These are phyloP conservation scores for Drosophila ananassae DNA, from an alignment of 1,140 invertebrate genomes.

Conservation along the genomic window DNA sequence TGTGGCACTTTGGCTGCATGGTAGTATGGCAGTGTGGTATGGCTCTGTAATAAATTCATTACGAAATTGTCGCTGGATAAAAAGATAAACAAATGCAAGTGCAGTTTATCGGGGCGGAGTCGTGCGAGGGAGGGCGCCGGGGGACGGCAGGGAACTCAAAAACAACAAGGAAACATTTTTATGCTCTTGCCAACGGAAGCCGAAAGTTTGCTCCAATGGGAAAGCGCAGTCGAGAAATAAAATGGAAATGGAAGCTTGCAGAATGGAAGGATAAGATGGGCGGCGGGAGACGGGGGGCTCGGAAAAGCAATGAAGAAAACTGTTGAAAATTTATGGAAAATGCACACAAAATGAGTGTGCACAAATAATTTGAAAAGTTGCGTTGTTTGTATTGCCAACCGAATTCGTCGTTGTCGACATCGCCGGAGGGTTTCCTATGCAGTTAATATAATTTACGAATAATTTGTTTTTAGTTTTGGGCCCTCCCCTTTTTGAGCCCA, in stretches of 20 bases:
- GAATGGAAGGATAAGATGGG: conserved; percentile 4
- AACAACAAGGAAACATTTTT: conserved; percentile 65
- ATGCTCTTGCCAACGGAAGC: conserved; percentile 74
- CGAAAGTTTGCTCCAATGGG: conserved; percentile 71
- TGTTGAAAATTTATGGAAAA: conserved; percentile 59
- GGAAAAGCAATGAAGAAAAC: conserved; percentile 46
- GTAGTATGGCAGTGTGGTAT: conserved; percentile 4
- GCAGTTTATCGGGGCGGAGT: conserved; percentile 3
- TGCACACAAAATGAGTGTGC: conserved; percentile 71
- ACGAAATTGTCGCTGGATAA: conserved; percentile 78
- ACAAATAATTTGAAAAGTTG: conserved; percentile 77
- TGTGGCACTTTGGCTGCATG: conserved; percentile 18
- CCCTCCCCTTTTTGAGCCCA: neutral
- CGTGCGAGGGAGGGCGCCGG: neutral
- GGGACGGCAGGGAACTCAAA: conserved; percentile 32
- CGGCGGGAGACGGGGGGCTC: conserved; percentile 10
- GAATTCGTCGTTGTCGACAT: conserved; percentile 39
- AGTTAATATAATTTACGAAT: conserved; percentile 74
- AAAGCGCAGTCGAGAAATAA: conserved; percentile 68
- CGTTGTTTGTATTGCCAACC: conserved; percentile 54
- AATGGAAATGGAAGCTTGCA: conserved; percentile 19
- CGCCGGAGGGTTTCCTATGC: conserved; percentile 36
- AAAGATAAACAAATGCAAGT: conserved; percentile 76
- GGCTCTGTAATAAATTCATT: conserved; percentile 76
- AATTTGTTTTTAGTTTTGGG: conserved; percentile 33